Base-by-base conservation (phyloP, 2,797 vertebrate species). In the Forpus xanthops region DNA sequence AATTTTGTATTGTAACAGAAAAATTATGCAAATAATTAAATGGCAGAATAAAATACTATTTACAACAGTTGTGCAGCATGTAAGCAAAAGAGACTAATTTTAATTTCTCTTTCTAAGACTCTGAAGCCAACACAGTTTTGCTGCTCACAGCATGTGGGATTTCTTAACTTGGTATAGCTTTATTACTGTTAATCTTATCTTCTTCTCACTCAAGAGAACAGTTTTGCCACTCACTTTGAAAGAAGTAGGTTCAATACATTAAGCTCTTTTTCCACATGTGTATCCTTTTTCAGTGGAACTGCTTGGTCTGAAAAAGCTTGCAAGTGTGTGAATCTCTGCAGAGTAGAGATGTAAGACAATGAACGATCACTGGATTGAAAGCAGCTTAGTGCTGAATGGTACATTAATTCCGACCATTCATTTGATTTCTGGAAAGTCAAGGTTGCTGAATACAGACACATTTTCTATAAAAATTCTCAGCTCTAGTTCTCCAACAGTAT, bases 181-280 rank as follows among this genome's bases (percentile, higher is more conserved):
- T 87, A 72, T 87, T 87, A 70, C 42, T 67, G 49, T 85, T 92
- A 91, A 82, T 84, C 66, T 87, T 95, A 76, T 70, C 79, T 91
- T 88, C 37, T 37, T 82, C 60, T 83, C 81, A 96, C 52, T 76
- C 42, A 72, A 50, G 81, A 53, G 50, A 87, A 77, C 37, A 76
- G 72, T 92, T 93, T 88, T 93, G 44, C 75, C 71, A 74, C 79
- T 96, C 71, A 79, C 75, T 92, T 85, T 72, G 45, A 55, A 53
- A 85, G 65, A 89, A 89, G 52, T 20, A 80, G 19, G 49, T 80
- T 83, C 53, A 61, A 41, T n/a, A 35, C 41, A 58, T 39, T 68
- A 77, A 55, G 65, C 10, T 61, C n/a, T 49, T 44, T 47, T 85
- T 89, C 72, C 45, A 90, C 39, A 80, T 20, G 9, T 35, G 17